Percentiles rank a stretch among this genome's conserved stretches.
These are phyloP conservation scores for Tribolium madens DNA, from an alignment of 1,140 invertebrate genomes.

Conservation along the genomic window DNA sequence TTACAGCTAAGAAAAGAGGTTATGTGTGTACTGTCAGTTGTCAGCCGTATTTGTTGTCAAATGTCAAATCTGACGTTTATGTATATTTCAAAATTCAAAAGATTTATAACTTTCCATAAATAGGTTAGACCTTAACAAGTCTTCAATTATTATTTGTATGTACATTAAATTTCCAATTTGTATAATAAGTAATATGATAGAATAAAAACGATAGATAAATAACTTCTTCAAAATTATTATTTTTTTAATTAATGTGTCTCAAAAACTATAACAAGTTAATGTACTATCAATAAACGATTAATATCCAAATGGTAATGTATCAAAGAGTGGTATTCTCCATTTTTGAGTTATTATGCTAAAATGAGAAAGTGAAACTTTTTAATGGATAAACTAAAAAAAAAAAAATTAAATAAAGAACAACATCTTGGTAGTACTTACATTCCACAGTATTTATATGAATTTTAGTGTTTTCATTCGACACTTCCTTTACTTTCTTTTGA, in stretches of 20 bases:
- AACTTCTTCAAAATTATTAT: slow-evolving; percentile 17
- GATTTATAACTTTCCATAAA: no score
- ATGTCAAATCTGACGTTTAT: no score
- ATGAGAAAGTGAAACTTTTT: background rate
- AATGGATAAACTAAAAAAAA: background rate
- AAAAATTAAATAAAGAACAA: background rate
- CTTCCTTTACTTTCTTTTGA: slow-evolving; percentile 28
- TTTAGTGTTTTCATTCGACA: background rate
- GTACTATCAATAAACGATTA: no score
- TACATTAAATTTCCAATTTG: no score
- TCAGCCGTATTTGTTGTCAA: no score
- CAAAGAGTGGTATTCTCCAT: background rate
- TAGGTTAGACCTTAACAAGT: no score
- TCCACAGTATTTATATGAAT: slow-evolving; percentile 15
- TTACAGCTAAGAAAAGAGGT: no score
- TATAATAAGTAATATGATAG: no score
- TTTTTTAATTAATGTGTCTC: slow-evolving; percentile 13
- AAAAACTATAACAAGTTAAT: slow-evolving; percentile 23
- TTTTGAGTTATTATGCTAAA: background rate
- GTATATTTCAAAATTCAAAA: no score
- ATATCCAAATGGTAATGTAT: background rate
- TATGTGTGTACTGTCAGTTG: no score
- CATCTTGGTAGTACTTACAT: background rate
- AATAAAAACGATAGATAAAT: no score
- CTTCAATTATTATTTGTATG: no score